phyloP scores from a whole-genome alignment of 1,140 invertebrate genomes.

The Microplitis demolitor region DNA sequence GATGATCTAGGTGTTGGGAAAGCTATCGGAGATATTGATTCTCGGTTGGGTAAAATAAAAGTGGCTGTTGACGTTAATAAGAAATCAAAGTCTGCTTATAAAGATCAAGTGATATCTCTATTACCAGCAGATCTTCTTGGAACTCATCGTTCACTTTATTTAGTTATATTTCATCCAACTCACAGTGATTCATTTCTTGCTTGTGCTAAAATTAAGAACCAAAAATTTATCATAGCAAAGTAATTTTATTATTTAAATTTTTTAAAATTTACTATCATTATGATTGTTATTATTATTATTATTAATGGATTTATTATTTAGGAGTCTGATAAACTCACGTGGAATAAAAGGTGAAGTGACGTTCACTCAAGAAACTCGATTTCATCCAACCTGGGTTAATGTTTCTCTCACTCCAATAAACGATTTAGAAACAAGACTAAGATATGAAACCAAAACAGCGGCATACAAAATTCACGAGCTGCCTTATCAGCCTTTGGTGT shows the following conservation, averaged over 20 bases:
- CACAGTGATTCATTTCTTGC: constrained; percentile 79
- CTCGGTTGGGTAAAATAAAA: constrained; percentile 75
- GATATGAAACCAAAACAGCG: constrained; percentile 66
- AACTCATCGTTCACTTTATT: constrained; percentile 76
- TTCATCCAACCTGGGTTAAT: constrained; percentile 81
- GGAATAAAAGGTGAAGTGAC: constrained; percentile 82
- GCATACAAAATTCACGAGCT: constrained; percentile 74
- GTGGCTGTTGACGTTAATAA: constrained; percentile 67
- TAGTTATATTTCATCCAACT: constrained; percentile 82
- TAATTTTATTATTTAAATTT: constrained; percentile 57
- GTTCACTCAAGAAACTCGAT: constrained; percentile 81
- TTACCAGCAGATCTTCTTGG: constrained; percentile 72
- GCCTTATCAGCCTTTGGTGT: constrained; percentile 66
- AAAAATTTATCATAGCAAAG: constrained; percentile 71
- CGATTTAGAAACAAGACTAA: constrained; percentile 68
- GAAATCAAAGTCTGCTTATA: constrained; percentile 66
- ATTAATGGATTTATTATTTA: constrained; percentile 48
- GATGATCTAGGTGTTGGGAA: constrained; percentile 70
- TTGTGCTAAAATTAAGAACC: constrained; percentile 80
- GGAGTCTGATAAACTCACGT: constrained; percentile 75
- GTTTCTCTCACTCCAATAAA: constrained; percentile 72
- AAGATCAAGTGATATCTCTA: constrained; percentile 70
- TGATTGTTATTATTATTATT: background rate
- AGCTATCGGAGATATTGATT: constrained; percentile 81
- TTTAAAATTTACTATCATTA: background rate